Conservation (phyloP, 2,797 vertebrate species). For the Malurus splendens region DNA sequence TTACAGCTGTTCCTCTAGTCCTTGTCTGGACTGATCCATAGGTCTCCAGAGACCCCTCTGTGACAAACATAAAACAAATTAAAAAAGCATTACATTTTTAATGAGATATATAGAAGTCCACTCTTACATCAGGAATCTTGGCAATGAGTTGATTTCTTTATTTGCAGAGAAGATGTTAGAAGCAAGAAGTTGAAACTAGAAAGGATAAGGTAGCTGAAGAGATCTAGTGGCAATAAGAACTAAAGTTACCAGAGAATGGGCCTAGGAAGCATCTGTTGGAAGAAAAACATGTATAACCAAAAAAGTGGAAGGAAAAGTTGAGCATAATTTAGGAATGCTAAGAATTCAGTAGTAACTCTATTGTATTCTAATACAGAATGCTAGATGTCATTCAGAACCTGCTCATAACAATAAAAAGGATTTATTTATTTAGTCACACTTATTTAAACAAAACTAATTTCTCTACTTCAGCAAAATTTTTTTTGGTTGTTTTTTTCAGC, state of each 20-base stretch:
- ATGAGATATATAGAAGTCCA: neutral
- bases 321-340: neutral
- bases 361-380: neutral
- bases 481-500: slow-evolving; percentile 69
- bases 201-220: neutral
- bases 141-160: neutral
- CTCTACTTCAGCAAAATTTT: neutral
- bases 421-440: neutral
- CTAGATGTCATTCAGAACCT: neutral
- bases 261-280: accelerated
- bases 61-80: neutral
- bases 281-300: neutral
- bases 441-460: neutral
- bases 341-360: neutral
- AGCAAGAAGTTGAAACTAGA: neutral
- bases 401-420: neutral
- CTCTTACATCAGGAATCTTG: neutral
- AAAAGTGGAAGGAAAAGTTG: neutral
- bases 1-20: neutral
- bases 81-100: neutral
- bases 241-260: neutral
- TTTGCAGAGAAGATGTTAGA: neutral
- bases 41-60: neutral
- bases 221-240: neutral
- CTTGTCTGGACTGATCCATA: neutral